These are phyloP conservation scores for Dinomys branickii DNA, from an alignment of 2,113 vertebrate species.

Conservation along the genomic window DNA sequence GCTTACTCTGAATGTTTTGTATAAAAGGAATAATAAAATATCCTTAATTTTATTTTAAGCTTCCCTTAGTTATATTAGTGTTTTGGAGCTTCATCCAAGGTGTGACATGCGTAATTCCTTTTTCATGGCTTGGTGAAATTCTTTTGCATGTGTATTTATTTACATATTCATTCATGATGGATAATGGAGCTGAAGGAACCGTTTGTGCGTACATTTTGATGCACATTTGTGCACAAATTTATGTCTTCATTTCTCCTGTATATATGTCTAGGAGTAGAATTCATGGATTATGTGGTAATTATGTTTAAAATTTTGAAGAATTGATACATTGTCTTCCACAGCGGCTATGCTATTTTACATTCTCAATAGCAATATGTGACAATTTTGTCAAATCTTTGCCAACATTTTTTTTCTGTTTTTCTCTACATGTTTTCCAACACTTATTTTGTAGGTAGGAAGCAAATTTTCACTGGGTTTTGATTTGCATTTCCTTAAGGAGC, in stretches of 20 bases:
- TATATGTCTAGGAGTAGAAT: not conserved
- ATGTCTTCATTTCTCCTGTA: not conserved
- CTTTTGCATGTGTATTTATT: not conserved
- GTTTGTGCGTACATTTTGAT: not conserved
- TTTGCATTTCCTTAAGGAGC: not conserved
- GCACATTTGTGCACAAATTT: not conserved
- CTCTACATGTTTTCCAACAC: not conserved
- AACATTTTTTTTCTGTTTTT: not conserved
- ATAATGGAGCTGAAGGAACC: not conserved
- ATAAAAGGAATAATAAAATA: not conserved
- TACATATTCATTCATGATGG: not conserved
- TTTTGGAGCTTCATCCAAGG: not conserved
- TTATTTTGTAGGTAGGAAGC: not conserved
- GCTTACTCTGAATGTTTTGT: not conserved
- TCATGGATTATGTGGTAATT: not conserved
- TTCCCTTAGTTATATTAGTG: not conserved
- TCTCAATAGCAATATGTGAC: not conserved
- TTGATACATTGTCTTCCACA: not conserved
- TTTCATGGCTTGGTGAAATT: not conserved
- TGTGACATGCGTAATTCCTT: not conserved
- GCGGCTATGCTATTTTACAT: not conserved
- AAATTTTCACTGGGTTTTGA: not conserved
- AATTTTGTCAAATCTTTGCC: not conserved
- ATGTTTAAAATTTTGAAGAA: not conserved
- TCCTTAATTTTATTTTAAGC: not conserved